Base-by-base conservation (phyloP, 2,797 vertebrate genomes). In the Danio choprae region DNA sequence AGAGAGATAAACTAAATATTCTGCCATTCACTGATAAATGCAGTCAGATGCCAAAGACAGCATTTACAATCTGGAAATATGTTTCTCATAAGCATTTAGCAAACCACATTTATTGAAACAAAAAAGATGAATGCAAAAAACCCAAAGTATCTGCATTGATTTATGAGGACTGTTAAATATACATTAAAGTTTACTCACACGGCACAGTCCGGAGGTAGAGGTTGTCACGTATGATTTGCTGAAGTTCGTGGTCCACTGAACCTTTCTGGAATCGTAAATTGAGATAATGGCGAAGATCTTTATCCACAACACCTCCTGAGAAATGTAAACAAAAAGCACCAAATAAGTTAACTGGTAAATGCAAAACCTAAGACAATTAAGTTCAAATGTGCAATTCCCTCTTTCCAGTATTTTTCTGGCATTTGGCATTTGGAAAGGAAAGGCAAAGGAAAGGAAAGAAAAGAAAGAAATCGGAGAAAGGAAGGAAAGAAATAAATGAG, bases 191-290 rank as follows among this genome's bases (percentile, higher is more conserved):
- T 80, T 4, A 98, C 98, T 99, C 86, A 99, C 98, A 99, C 84
- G 98, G 98, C 90, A 99, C 96, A 0, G 97, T 99, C 86, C 98
- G 97, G 93, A 99, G 96, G 96, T 99, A 99, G 92, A 99, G 97
- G 90, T 99, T 99, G 94, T 99, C 98, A 89, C 98, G 95, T 90
- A 99, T 99, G 91, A 98, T 99, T 94, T 99, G 98, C 90, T 99
- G 98, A 81, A 99, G 96, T 90, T 99, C 97, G 91, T 99, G 97
- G 92, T 99, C 98, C 88, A 98, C 96, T 0, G 98, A 99, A 84
- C 98, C 97, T 87, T 99, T 99, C 92, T 98, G 97, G 93, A 99
- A 99, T 80, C 97, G 95, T 82, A 98, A 94, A 92, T 99, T 99
- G 95, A 99, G 97, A 96, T 99, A 99, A 96, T 98, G 98, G 86